Evolutionary conservation across 2,888 invertebrate species (phyloP), one percentile per base, ranked within the genome.

Genomic region (Cephonodes hylas): DNA sequence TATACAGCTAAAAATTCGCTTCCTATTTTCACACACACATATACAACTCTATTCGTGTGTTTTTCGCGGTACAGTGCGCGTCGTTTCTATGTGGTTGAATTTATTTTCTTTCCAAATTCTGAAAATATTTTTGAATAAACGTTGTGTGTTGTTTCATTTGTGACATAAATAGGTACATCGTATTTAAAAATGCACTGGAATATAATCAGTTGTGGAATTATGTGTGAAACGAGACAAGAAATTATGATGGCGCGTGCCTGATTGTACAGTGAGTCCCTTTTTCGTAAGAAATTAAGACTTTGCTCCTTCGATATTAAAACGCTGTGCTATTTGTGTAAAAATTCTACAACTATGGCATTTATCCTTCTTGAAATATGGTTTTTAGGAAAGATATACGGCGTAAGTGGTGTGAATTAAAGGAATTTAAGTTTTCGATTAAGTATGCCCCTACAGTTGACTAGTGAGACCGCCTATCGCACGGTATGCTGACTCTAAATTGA

Each of bases 171-270:
- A 67, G 64, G 71, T 63, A 63, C 65, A 69, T 61, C 66, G 62
- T 65, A 58, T 69, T 62, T 42, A 45, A 25, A 46, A 27, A 42
- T 53, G 18, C 5, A 10, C 15, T 13, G 46, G 2, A 58, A 38
- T 46, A 31, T 38, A 61, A 58, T 57, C 34, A 18, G 5, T 56
- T 34, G 58, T 48, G 53, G 56, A 66, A 68, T 46, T 44, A 45
- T 42, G 53, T 18, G 34, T 45, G 44, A 25, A 56, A 42, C 65
- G 65, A 62, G 66, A 65, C 64, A 68, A 77, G 72, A 77, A 81
- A 76, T 74, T 77, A 80, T 80, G 80, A 91, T 91, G 91, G 91
- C 91, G 91, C 85, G 90, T 82, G 88, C 82, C 83, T 85, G 84
- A 83, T 81, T 77, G 78, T 77, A 78, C 72, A 70, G 75, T 68